Evolutionary conservation across 2,797 vertebrate genomes (phyloP), one percentile per base, ranked within the genome.

Genomic region (Malacoraja senta): DNA sequence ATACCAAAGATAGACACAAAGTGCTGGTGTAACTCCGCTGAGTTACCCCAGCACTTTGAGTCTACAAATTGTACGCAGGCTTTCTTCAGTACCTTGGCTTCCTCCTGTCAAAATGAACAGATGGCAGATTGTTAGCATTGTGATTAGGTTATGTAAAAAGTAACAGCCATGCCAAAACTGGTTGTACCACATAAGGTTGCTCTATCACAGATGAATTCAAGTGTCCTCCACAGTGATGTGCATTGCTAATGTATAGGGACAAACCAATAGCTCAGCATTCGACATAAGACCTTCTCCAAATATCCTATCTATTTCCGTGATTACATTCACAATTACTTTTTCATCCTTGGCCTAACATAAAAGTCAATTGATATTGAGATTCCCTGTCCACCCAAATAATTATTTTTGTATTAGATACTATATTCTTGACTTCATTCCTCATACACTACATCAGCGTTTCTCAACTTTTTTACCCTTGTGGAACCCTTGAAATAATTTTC

Each of bases 131-230:
- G 61, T 63, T 86, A 32, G 61, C 63, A 86, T 32, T 65, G 58
- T 86, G 83, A 86, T 86, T 86, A n/a, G 26, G 12, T 86, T 63
- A 86, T 32, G 58, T 86, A 63, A 65, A 86, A 86, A 86, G 15
- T n/a, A 65, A 29, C 58, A 65, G 63, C 29, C 17, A 0, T 65
- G 83, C 29, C 53, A 84, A 53, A 84, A 84, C 1, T 61, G 81
- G 26, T 58, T 58, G 24, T 58, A 84, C 29, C 10, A n/a, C 15
- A 58, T 13, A 63, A 86, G n/a, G 26, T 6, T 65, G n/a, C n/a
- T 65, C 13, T 32, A 86, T 86, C 61, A 61, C 29, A 32, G 58
- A 61, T 84, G 35, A 44, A 80, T 80, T 32, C 53, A 84, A 84
- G 15, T 61, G 44, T n/a, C 61, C 24, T 53, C 63, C 29, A 86